phyloP scores from a whole-genome alignment of 1,140 invertebrate species.

The Platyscapa corneri region DNA sequence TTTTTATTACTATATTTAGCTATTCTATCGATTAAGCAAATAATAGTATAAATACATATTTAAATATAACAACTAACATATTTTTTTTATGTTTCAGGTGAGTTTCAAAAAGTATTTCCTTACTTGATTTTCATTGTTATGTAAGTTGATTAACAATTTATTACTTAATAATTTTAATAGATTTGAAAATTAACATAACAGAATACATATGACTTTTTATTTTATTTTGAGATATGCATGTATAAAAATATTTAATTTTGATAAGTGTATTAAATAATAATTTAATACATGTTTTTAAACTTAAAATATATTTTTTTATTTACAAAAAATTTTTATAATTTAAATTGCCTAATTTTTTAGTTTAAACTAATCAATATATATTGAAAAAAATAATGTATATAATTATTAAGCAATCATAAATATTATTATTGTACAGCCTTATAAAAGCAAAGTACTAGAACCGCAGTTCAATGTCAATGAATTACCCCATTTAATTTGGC shows the following conservation, averaged over 20 bases:
- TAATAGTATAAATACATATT: not conserved
- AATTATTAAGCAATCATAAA: not conserved
- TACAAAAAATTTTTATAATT: no score
- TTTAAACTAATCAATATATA: no score
- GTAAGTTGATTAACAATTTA: not conserved
- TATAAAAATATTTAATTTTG: no score
- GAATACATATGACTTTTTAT: no score
- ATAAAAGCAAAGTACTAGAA: slow-evolving; percentile 14
- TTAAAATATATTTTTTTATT: no score
- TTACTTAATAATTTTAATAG: not conserved
- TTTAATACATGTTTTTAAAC: no score
- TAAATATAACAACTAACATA: not conserved
- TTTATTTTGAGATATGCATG: no score
- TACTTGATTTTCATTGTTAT: not conserved
- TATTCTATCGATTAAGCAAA: no score
- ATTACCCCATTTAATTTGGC: slow-evolving; percentile 2
- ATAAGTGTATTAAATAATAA: no score
- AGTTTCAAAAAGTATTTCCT: not conserved
- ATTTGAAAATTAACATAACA: no score
- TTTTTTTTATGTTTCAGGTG: slow-evolving; percentile 36
- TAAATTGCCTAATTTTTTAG: no score
- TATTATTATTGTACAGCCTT: not conserved
- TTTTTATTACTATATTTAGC: not conserved
- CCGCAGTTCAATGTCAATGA: slow-evolving; percentile 10
- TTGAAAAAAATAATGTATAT: no score